Evolutionary conservation across 1,140 invertebrate genomes (phyloP).

Genomic region (Zaprionus kolodkinae): DNA sequence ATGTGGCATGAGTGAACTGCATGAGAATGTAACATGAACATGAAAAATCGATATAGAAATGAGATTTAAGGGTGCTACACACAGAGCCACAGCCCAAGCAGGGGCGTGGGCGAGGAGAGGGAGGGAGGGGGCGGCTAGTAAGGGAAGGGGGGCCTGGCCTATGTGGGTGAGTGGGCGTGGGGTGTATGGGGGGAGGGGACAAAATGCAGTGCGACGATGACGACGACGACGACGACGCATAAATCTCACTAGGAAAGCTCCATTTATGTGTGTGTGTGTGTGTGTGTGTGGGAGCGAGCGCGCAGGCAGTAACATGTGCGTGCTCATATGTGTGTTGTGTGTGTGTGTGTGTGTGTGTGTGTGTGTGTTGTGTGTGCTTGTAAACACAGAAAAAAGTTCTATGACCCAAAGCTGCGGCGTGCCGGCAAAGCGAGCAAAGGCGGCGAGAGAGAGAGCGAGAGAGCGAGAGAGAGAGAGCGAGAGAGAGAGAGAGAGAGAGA

Average conservation of each 20-base stretch:
- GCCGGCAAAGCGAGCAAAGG: constrained; percentile 53
- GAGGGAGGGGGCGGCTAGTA: not conserved
- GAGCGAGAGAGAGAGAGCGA: constrained; percentile 25
- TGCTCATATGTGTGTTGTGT: constrained; percentile 25
- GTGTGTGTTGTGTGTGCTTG: constrained; percentile 46
- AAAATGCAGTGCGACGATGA: constrained; percentile 51
- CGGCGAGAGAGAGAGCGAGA: constrained; percentile 18
- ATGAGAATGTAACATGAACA: constrained; percentile 69
- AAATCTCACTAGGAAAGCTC: constrained; percentile 72
- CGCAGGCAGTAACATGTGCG: constrained; percentile 29
- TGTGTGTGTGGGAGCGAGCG: constrained; percentile 15
- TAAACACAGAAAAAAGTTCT: constrained; percentile 81
- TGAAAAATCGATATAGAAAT: constrained; percentile 82
- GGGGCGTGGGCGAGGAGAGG: constrained; percentile 1
- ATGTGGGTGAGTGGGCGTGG: constrained; percentile 8
- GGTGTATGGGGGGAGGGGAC: constrained; percentile 21
- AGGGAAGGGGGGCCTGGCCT: constrained; percentile 13
- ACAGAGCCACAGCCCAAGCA: constrained; percentile 6
- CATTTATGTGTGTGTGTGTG: constrained; percentile 36
- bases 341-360: constrained; percentile 35
- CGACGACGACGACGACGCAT: constrained; percentile 60
- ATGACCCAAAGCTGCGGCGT: constrained; percentile 74
- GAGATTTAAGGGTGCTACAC: constrained; percentile 78
- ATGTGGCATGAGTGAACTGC: constrained; percentile 27
- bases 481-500: constrained; percentile 10